These are phyloP conservation scores for Chloroceryle inda DNA, from an alignment of 2,797 vertebrate genomes.

Conservation along the genomic window DNA sequence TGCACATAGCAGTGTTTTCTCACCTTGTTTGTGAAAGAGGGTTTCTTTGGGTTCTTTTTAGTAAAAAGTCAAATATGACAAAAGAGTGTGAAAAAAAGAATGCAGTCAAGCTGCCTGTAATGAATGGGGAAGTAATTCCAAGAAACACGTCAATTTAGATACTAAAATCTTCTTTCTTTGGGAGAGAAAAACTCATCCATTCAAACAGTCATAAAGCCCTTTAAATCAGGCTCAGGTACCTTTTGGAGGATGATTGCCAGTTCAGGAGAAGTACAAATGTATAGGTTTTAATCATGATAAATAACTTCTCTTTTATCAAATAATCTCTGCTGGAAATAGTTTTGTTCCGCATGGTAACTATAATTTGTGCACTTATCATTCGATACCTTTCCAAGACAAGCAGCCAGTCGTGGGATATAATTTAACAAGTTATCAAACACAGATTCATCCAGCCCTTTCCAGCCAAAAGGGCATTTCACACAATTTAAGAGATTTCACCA, in stretches of 20 bases:
- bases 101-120: neutral
- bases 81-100: neutral
- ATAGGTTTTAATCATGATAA: slow-evolving; percentile 64
- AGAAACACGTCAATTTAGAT: neutral
- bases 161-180: slow-evolving; percentile 15
- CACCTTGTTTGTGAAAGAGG: neutral
- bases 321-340: slow-evolving; percentile 62
- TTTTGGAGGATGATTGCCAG: slow-evolving; percentile 39
- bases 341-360: neutral
- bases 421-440: slow-evolving; percentile 68
- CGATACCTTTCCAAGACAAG: slow-evolving; percentile 44
- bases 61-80: neutral
- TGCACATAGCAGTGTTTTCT: neutral
- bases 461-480: slow-evolving; percentile 66
- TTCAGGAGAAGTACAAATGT: slow-evolving; percentile 57
- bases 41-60: neutral
- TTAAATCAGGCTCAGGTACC: slow-evolving; percentile 33
- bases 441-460: slow-evolving; percentile 49
- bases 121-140: neutral
- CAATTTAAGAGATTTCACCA: slow-evolving; percentile 65
- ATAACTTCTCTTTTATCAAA: slow-evolving; percentile 71
- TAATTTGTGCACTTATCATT: slow-evolving; percentile 52
- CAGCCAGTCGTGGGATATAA: slow-evolving; percentile 64
- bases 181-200: neutral
- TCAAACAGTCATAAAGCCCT: slow-evolving; percentile 20